A percentile compares a stretch with the other conserved stretches of the same genome.
Conservation (phyloP, 2,113 vertebrate species). For the Prionailurus bengalensis region DNA sequence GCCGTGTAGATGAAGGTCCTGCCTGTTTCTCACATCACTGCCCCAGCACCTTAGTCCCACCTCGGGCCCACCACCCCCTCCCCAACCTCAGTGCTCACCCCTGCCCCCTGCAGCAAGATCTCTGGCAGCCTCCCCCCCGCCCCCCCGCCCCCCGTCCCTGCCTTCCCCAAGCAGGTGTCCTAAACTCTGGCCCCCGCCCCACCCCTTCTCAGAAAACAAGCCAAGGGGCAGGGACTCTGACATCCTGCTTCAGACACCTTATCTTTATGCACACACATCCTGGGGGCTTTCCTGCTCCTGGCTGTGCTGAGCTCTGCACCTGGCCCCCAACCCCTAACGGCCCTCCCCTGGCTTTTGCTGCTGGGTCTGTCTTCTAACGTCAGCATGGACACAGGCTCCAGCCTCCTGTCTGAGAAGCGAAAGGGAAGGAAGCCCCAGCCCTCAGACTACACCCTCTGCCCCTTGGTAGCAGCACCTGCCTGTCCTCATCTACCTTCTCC, state of each 20-base stretch:
- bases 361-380: neutral
- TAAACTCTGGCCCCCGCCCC: no score
- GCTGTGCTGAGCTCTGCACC: neutral
- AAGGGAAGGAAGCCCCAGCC: neutral
- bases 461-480: no score
- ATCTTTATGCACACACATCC: neutral
- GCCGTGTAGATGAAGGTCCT: neutral
- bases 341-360: neutral
- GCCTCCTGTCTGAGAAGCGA: neutral
- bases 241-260: neutral
- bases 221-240: neutral
- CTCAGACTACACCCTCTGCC: neutral
- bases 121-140: neutral
- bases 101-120: no score
- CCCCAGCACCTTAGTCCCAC: no score
- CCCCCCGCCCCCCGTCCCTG: accelerated
- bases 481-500: no score
- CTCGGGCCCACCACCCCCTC: neutral
- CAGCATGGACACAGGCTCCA: neutral
- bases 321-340: no score
- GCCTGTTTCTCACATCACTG: neutral
- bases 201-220: neutral
- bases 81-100: accelerated
- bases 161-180: neutral
- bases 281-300: neutral